Percentiles rank a stretch among this genome's conserved stretches.
phyloP scores from a whole-genome alignment of 2,113 vertebrate genomes.

The Dromas ardeola region DNA sequence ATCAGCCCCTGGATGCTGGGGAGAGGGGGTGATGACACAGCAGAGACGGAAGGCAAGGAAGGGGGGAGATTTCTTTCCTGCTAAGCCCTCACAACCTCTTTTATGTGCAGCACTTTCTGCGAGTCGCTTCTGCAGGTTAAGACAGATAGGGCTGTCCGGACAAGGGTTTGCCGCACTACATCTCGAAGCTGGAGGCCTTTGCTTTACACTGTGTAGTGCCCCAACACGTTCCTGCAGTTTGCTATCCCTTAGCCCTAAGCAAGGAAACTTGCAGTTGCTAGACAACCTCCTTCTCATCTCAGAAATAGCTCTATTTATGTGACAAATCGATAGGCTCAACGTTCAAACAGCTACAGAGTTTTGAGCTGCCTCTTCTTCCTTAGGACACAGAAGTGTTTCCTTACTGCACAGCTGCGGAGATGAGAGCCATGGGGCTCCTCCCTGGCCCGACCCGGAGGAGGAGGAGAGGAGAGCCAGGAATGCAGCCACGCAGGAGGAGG shows the following conservation, averaged over 20 bases:
- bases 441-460: background rate
- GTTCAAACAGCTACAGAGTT: background rate
- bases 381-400: background rate
- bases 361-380: background rate
- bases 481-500: background rate
- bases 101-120: background rate
- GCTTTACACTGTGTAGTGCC: background rate
- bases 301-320: background rate
- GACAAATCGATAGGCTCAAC: background rate
- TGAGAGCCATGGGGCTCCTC: background rate
- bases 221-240: constrained; percentile 19
- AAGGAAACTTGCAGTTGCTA: constrained; percentile 27
- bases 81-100: background rate
- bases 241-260: constrained; percentile 5
- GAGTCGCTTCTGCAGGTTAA: background rate
- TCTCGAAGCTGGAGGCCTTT: background rate
- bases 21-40: background rate
- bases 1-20: background rate
- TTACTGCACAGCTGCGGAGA: background rate
- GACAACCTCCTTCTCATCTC: constrained; percentile 13
- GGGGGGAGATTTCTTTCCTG: background rate
- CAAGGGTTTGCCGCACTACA: background rate
- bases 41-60: background rate
- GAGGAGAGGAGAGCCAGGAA: background rate
- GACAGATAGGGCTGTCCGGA: constrained; percentile 1